These are phyloP conservation scores for Chymomyza costata DNA, from an alignment of 1,140 invertebrate species.

Conservation along the genomic window DNA sequence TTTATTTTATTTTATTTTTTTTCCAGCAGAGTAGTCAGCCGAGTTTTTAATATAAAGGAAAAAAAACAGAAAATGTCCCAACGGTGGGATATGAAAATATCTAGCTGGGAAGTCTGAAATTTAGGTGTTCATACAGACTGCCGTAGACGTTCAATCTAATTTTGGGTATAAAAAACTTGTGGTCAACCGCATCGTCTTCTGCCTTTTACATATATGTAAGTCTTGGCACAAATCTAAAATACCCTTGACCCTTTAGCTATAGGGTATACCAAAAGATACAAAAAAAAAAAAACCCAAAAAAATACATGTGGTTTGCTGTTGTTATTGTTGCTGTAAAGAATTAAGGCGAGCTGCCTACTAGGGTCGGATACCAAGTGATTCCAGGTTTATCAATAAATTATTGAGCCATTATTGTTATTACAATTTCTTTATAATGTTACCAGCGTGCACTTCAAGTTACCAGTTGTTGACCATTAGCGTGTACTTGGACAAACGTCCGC, in stretches of 20 bases:
- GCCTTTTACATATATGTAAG: no score
- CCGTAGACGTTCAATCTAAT: no score
- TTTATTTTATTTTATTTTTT: no score
- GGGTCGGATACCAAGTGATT: constrained; percentile 33
- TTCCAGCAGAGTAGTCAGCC: no score
- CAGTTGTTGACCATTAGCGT: constrained; percentile 67
- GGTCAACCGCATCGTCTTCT: no score
- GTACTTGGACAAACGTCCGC: constrained; percentile 37
- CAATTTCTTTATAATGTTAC: constrained; percentile 72
- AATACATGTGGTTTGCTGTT: background rate
- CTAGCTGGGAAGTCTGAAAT: no score
- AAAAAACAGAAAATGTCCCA: no score
- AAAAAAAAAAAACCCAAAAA: background rate
- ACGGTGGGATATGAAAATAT: no score
- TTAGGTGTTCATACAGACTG: no score
- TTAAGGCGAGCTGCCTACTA: constrained; percentile 57
- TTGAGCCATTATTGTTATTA: constrained; percentile 74
- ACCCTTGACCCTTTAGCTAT: background rate
- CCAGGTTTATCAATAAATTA: constrained; percentile 70
- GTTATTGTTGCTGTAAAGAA: constrained; percentile 9
- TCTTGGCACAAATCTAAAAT: background rate
- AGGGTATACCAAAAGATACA: background rate
- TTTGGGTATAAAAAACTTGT: no score
- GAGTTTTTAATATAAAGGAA: no score
- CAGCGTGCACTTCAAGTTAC: constrained; percentile 60